Evolutionary conservation across 1,140 invertebrate genomes (phyloP).

Genomic region (Drosophila jambulina): DNA sequence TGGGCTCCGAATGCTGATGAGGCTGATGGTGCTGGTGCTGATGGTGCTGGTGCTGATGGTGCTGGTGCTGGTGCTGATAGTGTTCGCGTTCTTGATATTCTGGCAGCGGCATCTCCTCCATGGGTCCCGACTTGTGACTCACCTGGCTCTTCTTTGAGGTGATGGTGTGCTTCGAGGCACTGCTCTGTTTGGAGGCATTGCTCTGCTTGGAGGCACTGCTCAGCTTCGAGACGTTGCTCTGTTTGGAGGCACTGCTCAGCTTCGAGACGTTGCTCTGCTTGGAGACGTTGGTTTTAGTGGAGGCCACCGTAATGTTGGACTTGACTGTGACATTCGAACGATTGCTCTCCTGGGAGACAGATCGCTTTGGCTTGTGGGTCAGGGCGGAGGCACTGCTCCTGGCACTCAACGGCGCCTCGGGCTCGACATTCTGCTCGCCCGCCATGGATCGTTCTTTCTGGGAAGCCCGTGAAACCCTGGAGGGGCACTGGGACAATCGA

Average conservation of each 20-base stretch:
- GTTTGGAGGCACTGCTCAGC: not conserved
- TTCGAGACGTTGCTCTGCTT: not conserved
- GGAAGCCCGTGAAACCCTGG: not conserved
- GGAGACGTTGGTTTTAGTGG: not conserved
- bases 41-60: not conserved
- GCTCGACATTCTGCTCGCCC: not conserved
- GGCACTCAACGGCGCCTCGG: constrained; percentile 20
- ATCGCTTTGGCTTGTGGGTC: constrained; percentile 10
- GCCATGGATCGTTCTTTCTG: not conserved
- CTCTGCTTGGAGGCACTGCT: not conserved
- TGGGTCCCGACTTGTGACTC: constrained; percentile 1
- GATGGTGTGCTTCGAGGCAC: not conserved
- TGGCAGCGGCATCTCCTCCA: constrained; percentile 35
- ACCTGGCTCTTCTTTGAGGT: not conserved
- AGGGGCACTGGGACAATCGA: constrained; percentile 5
- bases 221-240: not conserved
- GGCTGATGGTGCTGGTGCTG: too few species aligned
- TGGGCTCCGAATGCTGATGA: not conserved
- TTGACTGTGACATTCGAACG: constrained; percentile 32
- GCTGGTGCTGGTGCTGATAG: not conserved
- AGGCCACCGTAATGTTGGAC: constrained; percentile 10
- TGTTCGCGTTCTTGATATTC: not conserved
- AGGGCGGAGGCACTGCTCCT: constrained; percentile 20
- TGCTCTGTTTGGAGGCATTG: not conserved
- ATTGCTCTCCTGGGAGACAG: constrained; percentile 26